Conservation (phyloP, 2,113 vertebrate genomes). For the Xiphorhynchus elegans region DNA sequence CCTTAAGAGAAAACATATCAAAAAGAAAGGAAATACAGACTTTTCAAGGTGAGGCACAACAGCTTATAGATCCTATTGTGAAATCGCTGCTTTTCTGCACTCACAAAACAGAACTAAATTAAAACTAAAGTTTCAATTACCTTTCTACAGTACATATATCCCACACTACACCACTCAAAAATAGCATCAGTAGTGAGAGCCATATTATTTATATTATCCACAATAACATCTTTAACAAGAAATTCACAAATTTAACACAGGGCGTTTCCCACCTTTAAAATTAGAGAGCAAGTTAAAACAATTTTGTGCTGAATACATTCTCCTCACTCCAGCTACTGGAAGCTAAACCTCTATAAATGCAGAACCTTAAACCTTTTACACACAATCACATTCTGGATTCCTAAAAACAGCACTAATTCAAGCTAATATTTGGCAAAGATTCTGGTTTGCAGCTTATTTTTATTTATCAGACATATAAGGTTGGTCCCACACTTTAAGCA, state of each 20-base stretch:
- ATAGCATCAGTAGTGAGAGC: not conserved
- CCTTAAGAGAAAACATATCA: not conserved
- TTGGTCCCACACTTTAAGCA: not conserved
- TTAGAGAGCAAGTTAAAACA: not conserved
- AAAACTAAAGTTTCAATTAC: not conserved
- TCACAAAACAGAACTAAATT: not conserved
- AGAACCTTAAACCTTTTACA: not conserved
- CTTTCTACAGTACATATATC: not conserved
- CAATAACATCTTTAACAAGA: not conserved
- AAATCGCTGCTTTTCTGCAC: not conserved
- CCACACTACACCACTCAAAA: not conserved
- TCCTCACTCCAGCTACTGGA: not conserved
- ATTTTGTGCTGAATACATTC: not conserved
- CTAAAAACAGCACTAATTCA: not conserved
- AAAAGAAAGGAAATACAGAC: conserved; percentile 6
- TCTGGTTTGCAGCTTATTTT: not conserved
- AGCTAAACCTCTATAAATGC: not conserved
- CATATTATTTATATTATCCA: not conserved
- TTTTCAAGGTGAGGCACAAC: not conserved
- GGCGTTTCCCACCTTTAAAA: not conserved
- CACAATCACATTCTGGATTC: not conserved
- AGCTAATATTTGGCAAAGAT: not conserved
- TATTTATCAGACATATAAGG: not conserved
- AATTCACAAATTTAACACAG: not conserved
- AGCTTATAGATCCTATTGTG: conserved; percentile 6